A percentile compares a stretch with the other conserved stretches of the same genome.
These are phyloP conservation scores for Drosophila arawakana DNA, from an alignment of 1,140 invertebrate genomes.

Conservation along the genomic window DNA sequence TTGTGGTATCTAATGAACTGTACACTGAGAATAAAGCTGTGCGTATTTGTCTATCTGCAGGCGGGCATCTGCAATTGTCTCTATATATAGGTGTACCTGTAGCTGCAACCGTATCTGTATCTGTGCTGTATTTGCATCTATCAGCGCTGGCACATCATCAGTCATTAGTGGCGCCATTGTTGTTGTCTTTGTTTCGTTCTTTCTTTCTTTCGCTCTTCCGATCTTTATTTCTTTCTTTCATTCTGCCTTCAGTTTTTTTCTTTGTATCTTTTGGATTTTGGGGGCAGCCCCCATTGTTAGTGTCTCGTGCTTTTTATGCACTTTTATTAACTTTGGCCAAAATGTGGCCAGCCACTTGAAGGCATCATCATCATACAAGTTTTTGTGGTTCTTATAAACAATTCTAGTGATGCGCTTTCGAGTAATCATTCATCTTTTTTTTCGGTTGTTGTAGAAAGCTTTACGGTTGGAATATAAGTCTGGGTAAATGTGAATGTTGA, in stretches of 20 bases:
- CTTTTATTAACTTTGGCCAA: constrained; percentile 81
- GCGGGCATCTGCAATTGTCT: constrained; percentile 24
- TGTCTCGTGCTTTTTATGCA: constrained; percentile 63
- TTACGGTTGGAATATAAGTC: constrained; percentile 33
- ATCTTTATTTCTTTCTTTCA: constrained; percentile 10
- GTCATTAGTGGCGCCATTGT: constrained; percentile 82
- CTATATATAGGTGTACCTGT: constrained; percentile 14
- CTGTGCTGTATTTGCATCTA: constrained; percentile 69
- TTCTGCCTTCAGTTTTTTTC: background rate
- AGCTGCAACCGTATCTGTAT: constrained; percentile 29
- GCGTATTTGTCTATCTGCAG: constrained; percentile 42
- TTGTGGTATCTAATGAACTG: constrained; percentile 32
- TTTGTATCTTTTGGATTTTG: constrained; percentile 4
- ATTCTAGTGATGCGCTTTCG: constrained; percentile 40
- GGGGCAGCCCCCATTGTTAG: constrained; percentile 63
- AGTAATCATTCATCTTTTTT: constrained; percentile 75
- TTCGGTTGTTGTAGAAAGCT: constrained; percentile 40
- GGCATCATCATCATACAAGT: constrained; percentile 59
- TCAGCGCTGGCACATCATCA: constrained; percentile 80
- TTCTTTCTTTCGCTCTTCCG: constrained; percentile 8
- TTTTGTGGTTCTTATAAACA: constrained; percentile 57
- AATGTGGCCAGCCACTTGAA: constrained; percentile 73
- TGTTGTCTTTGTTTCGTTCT: constrained; percentile 57
- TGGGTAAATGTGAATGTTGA: constrained; percentile 37
- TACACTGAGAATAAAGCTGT: constrained; percentile 22